Evolutionary conservation across 2,113 vertebrate genomes (phyloP).

Genomic region (Myxocyprinus asiaticus): DNA sequence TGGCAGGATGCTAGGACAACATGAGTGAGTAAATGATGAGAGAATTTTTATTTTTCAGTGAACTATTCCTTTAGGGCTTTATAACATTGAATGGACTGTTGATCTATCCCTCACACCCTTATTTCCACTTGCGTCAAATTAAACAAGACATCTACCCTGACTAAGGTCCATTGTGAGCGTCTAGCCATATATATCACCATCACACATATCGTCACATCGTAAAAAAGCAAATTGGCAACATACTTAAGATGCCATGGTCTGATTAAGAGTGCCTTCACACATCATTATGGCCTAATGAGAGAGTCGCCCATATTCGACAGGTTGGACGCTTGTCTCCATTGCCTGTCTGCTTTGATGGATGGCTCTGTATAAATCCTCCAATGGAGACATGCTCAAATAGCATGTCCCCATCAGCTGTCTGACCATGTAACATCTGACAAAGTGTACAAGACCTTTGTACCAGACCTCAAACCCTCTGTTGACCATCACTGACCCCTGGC

Average conservation of each 20-base stretch:
- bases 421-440: constrained; percentile 21
- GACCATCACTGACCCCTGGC: constrained; percentile 7
- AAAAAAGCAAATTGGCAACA: constrained; percentile 76
- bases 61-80: too few species aligned
- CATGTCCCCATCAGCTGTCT: constrained; percentile 36
- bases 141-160: not conserved
- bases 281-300: constrained; percentile 77
- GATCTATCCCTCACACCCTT: not conserved
- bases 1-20: too few species aligned
- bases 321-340: constrained; percentile 51
- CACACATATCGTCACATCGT: constrained; percentile 58
- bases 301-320: constrained; percentile 53
- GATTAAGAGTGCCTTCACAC: constrained; percentile 75
- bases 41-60: too few species aligned
- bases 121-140: not conserved
- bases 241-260: constrained; percentile 76
- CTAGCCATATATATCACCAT: not conserved
- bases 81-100: too few species aligned
- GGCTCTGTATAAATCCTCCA: constrained; percentile 58
- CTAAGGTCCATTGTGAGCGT: not conserved
- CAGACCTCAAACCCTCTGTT: constrained; percentile 8
- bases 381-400: constrained; percentile 59
- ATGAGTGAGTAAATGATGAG: too few species aligned
- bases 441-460: constrained; percentile 23
- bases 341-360: constrained; percentile 75